Conservation (phyloP, 2,797 vertebrate species). For the Pelochelys cantorii region DNA sequence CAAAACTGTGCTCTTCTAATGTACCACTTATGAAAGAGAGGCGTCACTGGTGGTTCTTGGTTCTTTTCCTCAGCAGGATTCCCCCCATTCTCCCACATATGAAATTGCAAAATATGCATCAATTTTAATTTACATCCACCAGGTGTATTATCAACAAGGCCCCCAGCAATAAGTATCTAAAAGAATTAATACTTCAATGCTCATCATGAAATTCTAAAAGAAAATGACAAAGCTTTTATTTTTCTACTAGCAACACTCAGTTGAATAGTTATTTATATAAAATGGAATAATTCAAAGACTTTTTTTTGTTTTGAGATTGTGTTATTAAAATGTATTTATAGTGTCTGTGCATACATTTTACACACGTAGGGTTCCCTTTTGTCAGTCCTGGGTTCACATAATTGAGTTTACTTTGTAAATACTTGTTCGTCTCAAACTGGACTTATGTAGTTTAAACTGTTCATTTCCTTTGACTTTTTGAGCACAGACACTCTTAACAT, state of each 20-base stretch:
- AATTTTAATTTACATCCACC: background rate
- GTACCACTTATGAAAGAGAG: background rate
- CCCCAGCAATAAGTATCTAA: background rate
- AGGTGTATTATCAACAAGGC: background rate
- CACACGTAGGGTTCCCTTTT: background rate
- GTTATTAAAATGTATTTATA: fast-evolving
- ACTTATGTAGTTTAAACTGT: background rate
- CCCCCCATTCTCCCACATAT: background rate
- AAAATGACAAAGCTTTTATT: background rate
- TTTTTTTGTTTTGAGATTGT: background rate
- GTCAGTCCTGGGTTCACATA: background rate
- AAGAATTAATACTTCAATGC: background rate
- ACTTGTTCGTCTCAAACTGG: background rate
- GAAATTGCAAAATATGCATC: background rate
- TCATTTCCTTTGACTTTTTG: background rate
- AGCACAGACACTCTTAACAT: background rate
- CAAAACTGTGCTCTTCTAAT: background rate
- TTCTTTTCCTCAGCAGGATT: background rate
- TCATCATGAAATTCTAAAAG: background rate
- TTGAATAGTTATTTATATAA: background rate
- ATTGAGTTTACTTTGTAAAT: background rate
- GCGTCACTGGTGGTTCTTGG: background rate
- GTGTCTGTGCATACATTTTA: background rate
- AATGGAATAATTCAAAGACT: background rate
- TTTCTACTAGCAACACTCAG: background rate